phyloP scores from a whole-genome alignment of 2,888 invertebrate species.

The Euspilapteryx auroguttella region DNA sequence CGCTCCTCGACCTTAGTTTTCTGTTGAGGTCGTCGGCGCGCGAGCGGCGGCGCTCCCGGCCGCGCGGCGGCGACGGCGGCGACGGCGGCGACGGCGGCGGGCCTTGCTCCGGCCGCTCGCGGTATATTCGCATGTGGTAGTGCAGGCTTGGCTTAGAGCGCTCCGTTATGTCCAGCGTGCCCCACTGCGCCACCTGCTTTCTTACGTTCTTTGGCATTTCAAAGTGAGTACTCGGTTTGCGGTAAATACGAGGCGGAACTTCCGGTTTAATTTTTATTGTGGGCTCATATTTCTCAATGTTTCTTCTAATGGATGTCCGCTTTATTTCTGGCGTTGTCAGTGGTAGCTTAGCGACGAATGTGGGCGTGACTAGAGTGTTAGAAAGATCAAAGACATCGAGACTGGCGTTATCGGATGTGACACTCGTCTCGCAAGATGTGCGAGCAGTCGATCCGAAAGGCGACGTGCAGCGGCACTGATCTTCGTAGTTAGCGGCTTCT shows the following conservation, averaged over 20 bases:
- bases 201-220: conserved; percentile 51
- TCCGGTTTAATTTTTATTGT: conserved; percentile 42
- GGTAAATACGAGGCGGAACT: conserved; percentile 45
- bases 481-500: conserved; percentile 65
- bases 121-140: conserved; percentile 54
- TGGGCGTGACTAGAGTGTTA: conserved; percentile 51
- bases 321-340: conserved; percentile 48
- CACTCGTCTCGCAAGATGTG: conserved; percentile 64
- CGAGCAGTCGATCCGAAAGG: conserved; percentile 74
- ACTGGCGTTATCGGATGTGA: conserved; percentile 56
- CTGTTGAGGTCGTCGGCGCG: conserved; percentile 19
- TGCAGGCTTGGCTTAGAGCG: conserved; percentile 48
- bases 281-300: conserved; percentile 42
- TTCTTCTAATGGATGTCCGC: conserved; percentile 47
- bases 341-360: conserved; percentile 41
- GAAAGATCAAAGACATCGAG: conserved; percentile 57
- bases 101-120: conserved; percentile 25
- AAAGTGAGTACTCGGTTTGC: conserved; percentile 46
- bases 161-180: conserved; percentile 49
- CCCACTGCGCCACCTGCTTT: conserved; percentile 44
- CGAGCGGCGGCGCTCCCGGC: conserved; percentile 34
- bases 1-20: conserved; percentile 45
- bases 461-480: conserved; percentile 72
- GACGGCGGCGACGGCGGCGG: conserved; percentile 30
- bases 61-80: conserved; percentile 23